Evolutionary conservation across 2,797 vertebrate species (phyloP), one percentile per base, ranked within the genome.

Genomic region (Natrix natrix): DNA sequence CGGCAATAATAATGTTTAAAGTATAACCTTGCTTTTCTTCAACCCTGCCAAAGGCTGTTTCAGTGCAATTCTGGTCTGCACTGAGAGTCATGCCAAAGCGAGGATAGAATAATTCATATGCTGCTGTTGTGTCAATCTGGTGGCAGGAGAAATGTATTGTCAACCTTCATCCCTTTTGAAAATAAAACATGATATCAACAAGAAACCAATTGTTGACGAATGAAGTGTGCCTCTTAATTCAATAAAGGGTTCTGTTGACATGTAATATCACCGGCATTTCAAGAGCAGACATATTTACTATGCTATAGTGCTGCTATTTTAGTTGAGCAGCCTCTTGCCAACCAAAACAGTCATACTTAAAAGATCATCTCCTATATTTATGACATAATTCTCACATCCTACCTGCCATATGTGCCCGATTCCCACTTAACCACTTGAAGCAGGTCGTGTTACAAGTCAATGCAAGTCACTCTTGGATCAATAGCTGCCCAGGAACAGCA

Each of bases 401-500:
- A 87, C 61, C 59, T 63, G n/a, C 37, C 57, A 56, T 83, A 17
- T 83, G 28, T 69, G 28, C 24, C 37, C 57, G 69, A 66, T 14
- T 54, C 5, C 1, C 57, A 37, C 52, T 48, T 52, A 86, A 5
- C 8, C 55, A 22, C 3, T 74, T 88, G 56, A 26, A 16, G 13
- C 54, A 59, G 0, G 1, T 28, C 87, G 17, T 26, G 56, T 8
- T 22, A 86, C 90, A 86, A 92, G 8, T 69, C 69, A 48, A 52
- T 16, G 59, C 0, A 48, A 1, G 20, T 2, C 0, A 0, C 0
- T 86, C 48, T 26, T 59, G 87, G 17, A 78, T 57, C n/a, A 93
- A 55, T 55, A 91, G n/a, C 37, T 32, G 8, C 92, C 90, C 52
- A 88, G 86, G 74, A 74, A 94, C 57, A 52, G 54, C 66, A n/a